phyloP scores from a whole-genome alignment of 2,113 vertebrate genomes.

The Pangasianodon gigas region DNA sequence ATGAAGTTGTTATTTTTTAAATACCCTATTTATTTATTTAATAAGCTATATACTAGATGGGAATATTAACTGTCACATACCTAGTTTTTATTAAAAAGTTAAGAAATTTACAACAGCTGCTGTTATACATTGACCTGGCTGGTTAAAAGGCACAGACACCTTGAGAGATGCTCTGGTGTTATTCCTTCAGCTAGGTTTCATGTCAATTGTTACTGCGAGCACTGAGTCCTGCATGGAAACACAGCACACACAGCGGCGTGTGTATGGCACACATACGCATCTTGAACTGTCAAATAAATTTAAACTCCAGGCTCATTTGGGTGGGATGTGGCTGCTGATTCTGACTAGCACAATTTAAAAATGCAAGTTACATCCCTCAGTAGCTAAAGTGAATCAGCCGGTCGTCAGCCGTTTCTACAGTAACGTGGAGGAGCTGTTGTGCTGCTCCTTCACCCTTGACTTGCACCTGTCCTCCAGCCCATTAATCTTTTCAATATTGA shows the following conservation, averaged over 20 bases:
- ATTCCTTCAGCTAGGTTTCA: background rate
- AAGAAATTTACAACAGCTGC: background rate
- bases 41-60: no score
- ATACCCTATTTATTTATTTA: background rate
- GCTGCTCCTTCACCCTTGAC: background rate
- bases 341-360: background rate
- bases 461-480: background rate
- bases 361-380: background rate
- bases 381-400: slow-evolving; percentile 21
- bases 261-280: no score
- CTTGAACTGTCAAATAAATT: background rate
- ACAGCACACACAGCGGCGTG: background rate
- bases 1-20: no score
- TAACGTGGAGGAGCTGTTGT: slow-evolving; percentile 27
- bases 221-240: slow-evolving; percentile 12
- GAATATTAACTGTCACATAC: background rate
- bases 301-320: background rate
- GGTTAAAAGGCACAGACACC: background rate
- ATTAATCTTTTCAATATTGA: background rate
- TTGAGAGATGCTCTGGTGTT: background rate
- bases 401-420: slow-evolving; percentile 31
- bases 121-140: background rate
- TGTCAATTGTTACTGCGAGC: background rate
- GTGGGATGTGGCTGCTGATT: background rate
- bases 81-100: background rate